These are phyloP conservation scores for Zaprionus taronus DNA, from an alignment of 1,140 invertebrate genomes.

Conservation along the genomic window DNA sequence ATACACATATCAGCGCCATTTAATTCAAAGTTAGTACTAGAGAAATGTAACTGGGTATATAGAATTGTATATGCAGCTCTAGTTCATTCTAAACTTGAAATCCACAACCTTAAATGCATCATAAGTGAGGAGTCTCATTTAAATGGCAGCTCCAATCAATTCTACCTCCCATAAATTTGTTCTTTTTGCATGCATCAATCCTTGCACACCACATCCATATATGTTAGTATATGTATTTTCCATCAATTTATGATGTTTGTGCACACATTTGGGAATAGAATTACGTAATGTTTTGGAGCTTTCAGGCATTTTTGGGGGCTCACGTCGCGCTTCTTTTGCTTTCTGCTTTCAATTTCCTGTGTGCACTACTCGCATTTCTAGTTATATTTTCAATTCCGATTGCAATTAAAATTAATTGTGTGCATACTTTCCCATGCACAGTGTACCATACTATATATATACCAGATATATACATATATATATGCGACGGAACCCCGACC, in stretches of 20 bases:
- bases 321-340: background rate
- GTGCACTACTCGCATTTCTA: constrained; percentile 50
- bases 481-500: background rate
- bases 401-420: constrained; percentile 81
- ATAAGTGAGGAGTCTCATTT: background rate
- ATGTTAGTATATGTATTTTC: background rate
- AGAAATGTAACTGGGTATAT: background rate
- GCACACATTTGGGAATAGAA: constrained; percentile 50
- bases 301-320: background rate
- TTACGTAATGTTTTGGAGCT: constrained; percentile 42
- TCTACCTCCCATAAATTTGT: background rate
- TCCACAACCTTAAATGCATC: background rate
- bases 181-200: background rate
- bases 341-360: constrained; percentile 44
- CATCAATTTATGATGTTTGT: constrained; percentile 44
- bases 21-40: no score
- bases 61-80: background rate
- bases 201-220: background rate
- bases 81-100: background rate
- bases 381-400: constrained; percentile 72
- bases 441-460: background rate
- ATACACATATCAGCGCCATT: no score
- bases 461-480: background rate
- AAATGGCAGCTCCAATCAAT: background rate
- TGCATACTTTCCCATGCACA: constrained; percentile 38